Evolutionary conservation across 2,888 invertebrate species (phyloP), one percentile per base, ranked within the genome.

Genomic region (Polydrusus tereticollis): DNA sequence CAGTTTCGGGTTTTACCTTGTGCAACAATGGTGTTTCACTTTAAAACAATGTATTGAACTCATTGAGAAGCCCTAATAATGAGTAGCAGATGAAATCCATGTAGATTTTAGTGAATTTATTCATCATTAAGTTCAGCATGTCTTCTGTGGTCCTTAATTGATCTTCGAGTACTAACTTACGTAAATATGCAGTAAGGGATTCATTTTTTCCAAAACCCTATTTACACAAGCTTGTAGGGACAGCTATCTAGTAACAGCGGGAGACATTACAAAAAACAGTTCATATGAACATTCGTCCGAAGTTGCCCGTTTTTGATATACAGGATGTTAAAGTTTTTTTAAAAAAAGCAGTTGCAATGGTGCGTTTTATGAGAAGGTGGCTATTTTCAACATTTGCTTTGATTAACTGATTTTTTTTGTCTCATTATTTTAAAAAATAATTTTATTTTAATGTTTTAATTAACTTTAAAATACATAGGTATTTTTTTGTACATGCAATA

Each of bases 141-240:
- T 18, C 5, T 10, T 58, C 41, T 10, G n/a, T 38, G 10, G 21
- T 38, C 5, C 14, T 12, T 5, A 45, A 43, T 12, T 26, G 45
- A 10, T 60, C 43, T 45, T 43, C 29, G n/a, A 60, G 45, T 6
- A n/a, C 4, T 16, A 21, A n/a, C n/a, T 45, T 16, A 0, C 12
- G 12, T 2, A 45, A 60, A 26, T 60, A 60, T 23, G 23, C 60
- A 12, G 20, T 45, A 38, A 60, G 45, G 10, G 43, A 26, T 16
- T 72, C 65, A 77, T 80, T 82, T 68, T 83, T 66, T 83, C 82
- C 16, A 83, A 71, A n/a, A 82, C 77, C 43, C 83, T 72, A 62
- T 82, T 80, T 4, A 82, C 80, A 77, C 81, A 83, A 4, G 71
- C 73, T 78, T 83, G 78, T 41, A 78, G 5, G 8, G 81, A 83